Percentiles rank a stretch among this genome's conserved stretches.
These are phyloP conservation scores for Eretmochelys imbricata DNA, from an alignment of 2,113 vertebrate genomes.

Conservation along the genomic window DNA sequence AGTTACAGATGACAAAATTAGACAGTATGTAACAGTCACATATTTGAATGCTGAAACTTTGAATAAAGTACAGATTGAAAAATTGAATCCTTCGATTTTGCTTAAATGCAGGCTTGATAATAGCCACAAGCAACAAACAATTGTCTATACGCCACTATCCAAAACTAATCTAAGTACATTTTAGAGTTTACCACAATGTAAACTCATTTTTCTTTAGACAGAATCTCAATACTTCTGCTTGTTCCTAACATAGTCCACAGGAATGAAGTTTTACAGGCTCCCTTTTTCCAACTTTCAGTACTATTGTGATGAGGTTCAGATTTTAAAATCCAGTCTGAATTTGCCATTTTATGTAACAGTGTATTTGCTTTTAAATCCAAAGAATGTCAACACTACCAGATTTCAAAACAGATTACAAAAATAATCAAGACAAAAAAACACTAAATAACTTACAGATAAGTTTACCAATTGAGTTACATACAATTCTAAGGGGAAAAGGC, in stretches of 20 bases:
- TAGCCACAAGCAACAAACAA: too few relatives aligned
- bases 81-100: too few relatives aligned
- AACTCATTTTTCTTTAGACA: too few relatives aligned
- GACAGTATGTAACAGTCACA: too few relatives aligned
- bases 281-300: not conserved
- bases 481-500: not conserved
- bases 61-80: too few relatives aligned
- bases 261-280: not conserved
- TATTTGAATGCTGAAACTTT: too few relatives aligned
- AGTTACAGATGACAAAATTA: too few relatives aligned
- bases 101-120: too few relatives aligned
- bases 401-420: not conserved
- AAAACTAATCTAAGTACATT: too few relatives aligned
- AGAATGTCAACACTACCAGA: not conserved
- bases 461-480: not conserved
- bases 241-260: not conserved
- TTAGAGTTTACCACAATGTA: too few relatives aligned
- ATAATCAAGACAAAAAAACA: not conserved
- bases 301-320: not conserved
- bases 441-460: not conserved
- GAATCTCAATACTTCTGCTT: not conserved
- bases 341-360: not conserved
- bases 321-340: not conserved
- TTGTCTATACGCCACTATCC: too few relatives aligned
- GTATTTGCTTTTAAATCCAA: not conserved